Evolutionary conservation across 2,113 vertebrate species (phyloP).

Genomic region (Motacilla alba): DNA sequence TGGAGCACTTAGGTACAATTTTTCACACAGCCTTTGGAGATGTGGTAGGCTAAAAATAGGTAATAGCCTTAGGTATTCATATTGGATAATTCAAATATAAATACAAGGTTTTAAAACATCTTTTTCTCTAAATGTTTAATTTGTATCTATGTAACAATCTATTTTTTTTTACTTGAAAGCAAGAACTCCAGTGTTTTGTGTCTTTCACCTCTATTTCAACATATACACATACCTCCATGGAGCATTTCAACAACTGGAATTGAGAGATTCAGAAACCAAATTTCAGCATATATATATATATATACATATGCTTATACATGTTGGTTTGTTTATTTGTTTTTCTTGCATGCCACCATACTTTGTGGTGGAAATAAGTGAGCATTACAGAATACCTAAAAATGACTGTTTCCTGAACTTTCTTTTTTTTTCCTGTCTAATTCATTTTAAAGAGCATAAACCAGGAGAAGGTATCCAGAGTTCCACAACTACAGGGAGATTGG

Average conservation of each 20-base stretch:
- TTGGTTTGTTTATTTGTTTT: neutral
- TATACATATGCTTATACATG: no score
- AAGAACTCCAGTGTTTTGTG: neutral
- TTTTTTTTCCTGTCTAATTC: neutral
- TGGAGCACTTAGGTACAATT: neutral
- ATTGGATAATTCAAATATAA: neutral
- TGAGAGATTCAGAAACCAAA: neutral
- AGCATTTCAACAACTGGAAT: neutral
- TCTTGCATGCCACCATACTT: neutral
- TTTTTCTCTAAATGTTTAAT: neutral
- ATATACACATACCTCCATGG: neutral
- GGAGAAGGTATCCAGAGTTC: neutral
- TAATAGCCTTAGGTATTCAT: neutral
- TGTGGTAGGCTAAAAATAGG: neutral
- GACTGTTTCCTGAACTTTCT: fast-evolving
- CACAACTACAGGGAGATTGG: neutral
- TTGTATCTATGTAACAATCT: neutral
- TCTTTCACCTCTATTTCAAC: neutral
- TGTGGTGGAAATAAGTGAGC: neutral
- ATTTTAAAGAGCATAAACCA: neutral
- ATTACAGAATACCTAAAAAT: neutral
- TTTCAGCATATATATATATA: neutral
- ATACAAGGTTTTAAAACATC: neutral
- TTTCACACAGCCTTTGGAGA: neutral
- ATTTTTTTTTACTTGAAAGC: neutral